Base-by-base conservation (phyloP, 2,888 invertebrate species). In the Vesta saturnalis region DNA sequence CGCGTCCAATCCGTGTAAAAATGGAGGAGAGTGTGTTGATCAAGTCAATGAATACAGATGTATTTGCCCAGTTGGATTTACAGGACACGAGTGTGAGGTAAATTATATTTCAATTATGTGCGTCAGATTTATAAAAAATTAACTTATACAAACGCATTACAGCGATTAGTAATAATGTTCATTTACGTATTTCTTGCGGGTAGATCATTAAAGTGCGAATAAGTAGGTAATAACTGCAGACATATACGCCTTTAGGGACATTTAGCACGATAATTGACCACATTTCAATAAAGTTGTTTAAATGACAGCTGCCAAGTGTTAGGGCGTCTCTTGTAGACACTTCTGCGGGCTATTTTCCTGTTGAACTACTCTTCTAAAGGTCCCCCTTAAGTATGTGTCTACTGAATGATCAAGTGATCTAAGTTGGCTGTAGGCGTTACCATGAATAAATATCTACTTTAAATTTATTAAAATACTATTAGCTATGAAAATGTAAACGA, bases 1-100 rank as follows among this genome's bases (percentile, higher is more conserved):
- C 85, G 91, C 90, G 74, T 90, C 92, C 74, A 91, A 90, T 71
- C 96, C 96, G 1, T 96, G 96, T 84, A 90, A 91, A 79, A 93
- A 96, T 84, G 95, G 95, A 57, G 96, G 95, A 77, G 94, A 95
- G 83, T 97, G 96, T 83, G 91, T 93, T 46, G 95, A 96, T 83
- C 88, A 92, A 83, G 90, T 93, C 69, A 93, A 93, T 82, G 90
- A 91, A 61, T 96, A 93, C 85, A 91, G 92, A 79, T 96, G 96
- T 86, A 94, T 95, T 78, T 96, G 96, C 83, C 94, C 94, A 58
- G 92, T 94, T 68, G 95, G 95, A 74, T 95, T 91, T 85, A 93
- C 93, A 64, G 96, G 96, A 69, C 87, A 89, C 72, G 89, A 93
- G 81, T 96, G 96, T 84, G 95, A 96, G 89, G 94, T 94, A 60